phyloP scores from a whole-genome alignment of 2,888 invertebrate species.

The Calameuta idolon region DNA sequence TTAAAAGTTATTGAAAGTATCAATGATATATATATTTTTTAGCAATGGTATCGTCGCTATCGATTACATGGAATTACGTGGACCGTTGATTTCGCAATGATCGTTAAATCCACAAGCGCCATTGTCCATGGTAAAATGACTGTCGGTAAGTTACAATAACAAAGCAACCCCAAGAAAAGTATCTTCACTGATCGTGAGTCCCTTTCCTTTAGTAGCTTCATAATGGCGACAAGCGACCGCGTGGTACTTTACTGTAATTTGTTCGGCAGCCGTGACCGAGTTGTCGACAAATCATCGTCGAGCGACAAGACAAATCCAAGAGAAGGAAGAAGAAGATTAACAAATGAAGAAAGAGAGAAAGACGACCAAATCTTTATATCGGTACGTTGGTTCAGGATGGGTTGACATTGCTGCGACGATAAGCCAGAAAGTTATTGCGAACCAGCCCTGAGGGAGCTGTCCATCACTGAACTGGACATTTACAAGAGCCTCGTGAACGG shows the following conservation, averaged over 20 bases:
- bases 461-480: background rate
- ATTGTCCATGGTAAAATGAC: background rate
- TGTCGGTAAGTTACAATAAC: background rate
- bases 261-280: conserved; percentile 5
- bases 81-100: background rate
- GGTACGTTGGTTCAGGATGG: background rate
- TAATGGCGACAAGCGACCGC: background rate
- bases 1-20: background rate
- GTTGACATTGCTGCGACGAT: background rate
- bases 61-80: background rate
- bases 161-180: background rate
- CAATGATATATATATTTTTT: background rate
- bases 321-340: conserved; percentile 1
- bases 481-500: background rate
- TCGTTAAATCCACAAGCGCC: background rate
- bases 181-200: background rate
- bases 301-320: background rate
- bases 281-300: conserved; percentile 4
- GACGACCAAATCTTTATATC: background rate
- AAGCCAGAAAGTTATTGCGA: background rate
- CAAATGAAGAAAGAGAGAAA: background rate
- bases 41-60: background rate
- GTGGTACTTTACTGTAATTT: background rate
- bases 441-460: conserved; percentile 8
- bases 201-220: background rate